Evolutionary conservation across 2,888 invertebrate species (phyloP), one percentile per base, ranked within the genome.

Genomic region (Epistrophella euchroma): DNA sequence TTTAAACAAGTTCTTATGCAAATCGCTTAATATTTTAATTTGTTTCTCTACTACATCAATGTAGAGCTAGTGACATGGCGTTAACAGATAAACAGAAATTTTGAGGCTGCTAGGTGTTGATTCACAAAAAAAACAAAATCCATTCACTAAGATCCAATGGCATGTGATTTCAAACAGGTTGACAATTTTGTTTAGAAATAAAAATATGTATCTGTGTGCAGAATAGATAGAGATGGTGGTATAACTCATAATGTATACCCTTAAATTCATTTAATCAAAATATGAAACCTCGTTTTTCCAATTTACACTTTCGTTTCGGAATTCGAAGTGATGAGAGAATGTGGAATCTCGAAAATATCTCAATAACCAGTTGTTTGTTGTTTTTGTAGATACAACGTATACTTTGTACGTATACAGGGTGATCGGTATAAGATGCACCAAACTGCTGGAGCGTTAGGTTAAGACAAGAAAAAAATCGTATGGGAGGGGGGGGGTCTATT

Each of bases 241-340:
- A 10, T 45, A 45, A 47, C n/a, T 52, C 25, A 52, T 52, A 52
- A 66, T 19, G 7, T 45, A n/a, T n/a, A 32, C 66, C 52, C 22
- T 66, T 55, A 73, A 64, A 79, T 58, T 71, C 45, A 79, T 75
- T 71, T 45, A 72, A 73, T 79, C 19, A 37, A 58, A 74, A 43
- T 37, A 78, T 19, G 37, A 70, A 70, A 35, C 35, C 52, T 58
- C 25, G 47, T 58, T 84, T 35, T 62, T 60, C 19, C 64, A 62
- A 80, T 80, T 75, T 76, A 45, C 73, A 83, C 82, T 73, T 83
- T 77, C 73, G 45, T 45, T 72, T 82, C 15, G 17, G n/a, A 28
- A 17, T 62, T 52, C 25, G 50, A 68, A 43, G 37, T 64, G 68
- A 68, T 37, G 68, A 64, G 45, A 37, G 35, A n/a, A n/a, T 4